Evolutionary conservation across 2,888 invertebrate species (phyloP).

Genomic region (Xestia sexstrigata): DNA sequence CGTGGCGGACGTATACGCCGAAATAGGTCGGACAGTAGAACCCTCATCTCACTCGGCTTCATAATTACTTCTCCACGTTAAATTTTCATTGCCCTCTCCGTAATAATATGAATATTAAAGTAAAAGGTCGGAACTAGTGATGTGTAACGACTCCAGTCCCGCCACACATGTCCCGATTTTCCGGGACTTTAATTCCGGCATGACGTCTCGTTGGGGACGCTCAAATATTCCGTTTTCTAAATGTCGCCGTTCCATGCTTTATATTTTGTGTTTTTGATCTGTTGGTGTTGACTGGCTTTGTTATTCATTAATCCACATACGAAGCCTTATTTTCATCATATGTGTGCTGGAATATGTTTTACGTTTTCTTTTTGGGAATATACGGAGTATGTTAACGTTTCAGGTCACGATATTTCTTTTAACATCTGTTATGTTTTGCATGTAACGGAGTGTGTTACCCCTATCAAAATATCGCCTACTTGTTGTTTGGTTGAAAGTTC

Average conservation of each 20-base stretch:
- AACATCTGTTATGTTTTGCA: constrained; percentile 32
- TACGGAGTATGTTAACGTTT: constrained; percentile 29
- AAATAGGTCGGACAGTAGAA: constrained; percentile 61
- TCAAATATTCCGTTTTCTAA: constrained; percentile 64
- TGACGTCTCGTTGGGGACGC: constrained; percentile 61
- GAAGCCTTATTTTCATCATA: constrained; percentile 39
- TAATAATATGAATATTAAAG: constrained; percentile 72
- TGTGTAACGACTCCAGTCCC: constrained; percentile 57
- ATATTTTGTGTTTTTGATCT: constrained; percentile 62
- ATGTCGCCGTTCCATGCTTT: constrained; percentile 48
- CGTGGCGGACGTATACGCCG: constrained; percentile 44
- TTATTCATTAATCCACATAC: constrained; percentile 51
- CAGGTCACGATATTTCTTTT: constrained; percentile 51
- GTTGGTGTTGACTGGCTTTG: constrained; percentile 54
- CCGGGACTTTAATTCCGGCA: constrained; percentile 66
- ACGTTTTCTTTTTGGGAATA: constrained; percentile 35
- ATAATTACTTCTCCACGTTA: constrained; percentile 68
- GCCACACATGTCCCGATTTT: constrained; percentile 65
- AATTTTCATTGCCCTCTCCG: constrained; percentile 68
- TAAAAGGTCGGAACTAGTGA: constrained; percentile 68
- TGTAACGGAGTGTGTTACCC: constrained; percentile 16
- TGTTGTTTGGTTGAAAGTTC: constrained; percentile 35
- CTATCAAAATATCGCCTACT: constrained; percentile 32
- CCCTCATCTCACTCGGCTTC: constrained; percentile 64
- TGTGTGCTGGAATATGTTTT: constrained; percentile 17